These are phyloP conservation scores for Drosophila antonietae DNA, from an alignment of 2,888 invertebrate species.

Conservation along the genomic window DNA sequence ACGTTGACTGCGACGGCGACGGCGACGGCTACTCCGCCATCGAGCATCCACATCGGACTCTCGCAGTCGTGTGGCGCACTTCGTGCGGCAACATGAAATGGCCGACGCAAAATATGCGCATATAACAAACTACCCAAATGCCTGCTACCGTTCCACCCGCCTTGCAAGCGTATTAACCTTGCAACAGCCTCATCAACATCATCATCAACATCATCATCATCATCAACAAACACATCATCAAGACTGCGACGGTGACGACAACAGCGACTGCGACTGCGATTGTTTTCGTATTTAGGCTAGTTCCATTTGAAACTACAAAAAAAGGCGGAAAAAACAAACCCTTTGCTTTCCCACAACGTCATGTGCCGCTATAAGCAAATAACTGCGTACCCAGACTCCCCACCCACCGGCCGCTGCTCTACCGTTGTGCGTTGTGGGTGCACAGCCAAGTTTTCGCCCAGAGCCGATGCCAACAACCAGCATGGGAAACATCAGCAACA, in stretches of 20 bases:
- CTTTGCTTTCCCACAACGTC: constrained; percentile 69
- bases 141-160: constrained; percentile 1
- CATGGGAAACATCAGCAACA: constrained; percentile 64
- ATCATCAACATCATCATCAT: constrained; percentile 5
- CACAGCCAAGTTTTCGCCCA: constrained; percentile 56
- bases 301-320: constrained; percentile 38
- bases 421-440: constrained; percentile 61
- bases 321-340: constrained; percentile 45
- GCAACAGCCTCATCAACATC: constrained; percentile 36
- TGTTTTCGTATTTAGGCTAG: constrained; percentile 58
- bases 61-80: constrained; percentile 74
- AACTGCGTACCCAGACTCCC: constrained; percentile 31
- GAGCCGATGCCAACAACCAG: constrained; percentile 63
- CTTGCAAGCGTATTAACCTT: constrained; percentile 48
- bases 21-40: constrained; percentile 38
- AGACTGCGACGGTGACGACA: constrained; percentile 23
- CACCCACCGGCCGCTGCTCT: neutral
- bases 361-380: constrained; percentile 72
- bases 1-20: constrained; percentile 30
- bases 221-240: constrained; percentile 13
- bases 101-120: constrained; percentile 74
- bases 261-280: constrained; percentile 24
- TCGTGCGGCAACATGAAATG: constrained; percentile 78
- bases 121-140: constrained; percentile 61
- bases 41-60: constrained; percentile 58